These are phyloP conservation scores for Lutraria lutraria DNA, from an alignment of 2,888 invertebrate genomes.

Conservation along the genomic window DNA sequence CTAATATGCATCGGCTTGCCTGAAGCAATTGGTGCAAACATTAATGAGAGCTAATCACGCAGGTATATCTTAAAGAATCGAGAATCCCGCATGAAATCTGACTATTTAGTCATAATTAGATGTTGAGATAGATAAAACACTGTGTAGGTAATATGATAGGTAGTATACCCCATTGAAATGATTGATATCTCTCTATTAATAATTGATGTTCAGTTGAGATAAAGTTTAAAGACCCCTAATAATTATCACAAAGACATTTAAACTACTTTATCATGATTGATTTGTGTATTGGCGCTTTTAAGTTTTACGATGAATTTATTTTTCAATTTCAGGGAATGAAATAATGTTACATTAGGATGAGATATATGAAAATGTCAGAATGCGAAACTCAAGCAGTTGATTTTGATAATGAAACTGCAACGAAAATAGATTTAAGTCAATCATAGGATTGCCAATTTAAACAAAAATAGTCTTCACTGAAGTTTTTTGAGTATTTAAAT, in stretches of 20 bases:
- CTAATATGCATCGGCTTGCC: constrained; percentile 45
- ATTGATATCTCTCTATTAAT: constrained; percentile 51
- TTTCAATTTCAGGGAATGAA: constrained; percentile 17
- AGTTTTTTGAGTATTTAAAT: not conserved
- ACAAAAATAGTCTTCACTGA: not conserved
- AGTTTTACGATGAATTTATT: constrained; percentile 15
- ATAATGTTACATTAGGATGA: not conserved
- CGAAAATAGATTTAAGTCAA: not conserved
- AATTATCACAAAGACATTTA: constrained; percentile 37
- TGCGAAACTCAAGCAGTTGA: constrained; percentile 1
- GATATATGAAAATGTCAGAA: constrained; percentile 23
- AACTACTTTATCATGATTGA: constrained; percentile 32
- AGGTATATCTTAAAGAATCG: constrained; percentile 42
- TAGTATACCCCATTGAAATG: constrained; percentile 30
- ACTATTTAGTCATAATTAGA: constrained; percentile 66
- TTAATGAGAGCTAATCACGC: constrained; percentile 58
- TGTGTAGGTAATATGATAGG: constrained; percentile 53
- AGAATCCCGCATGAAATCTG: constrained; percentile 41
- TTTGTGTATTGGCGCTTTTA: constrained; percentile 23
- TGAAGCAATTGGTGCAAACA: constrained; percentile 44
- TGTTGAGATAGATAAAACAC: constrained; percentile 47
- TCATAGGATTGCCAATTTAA: constrained; percentile 10
- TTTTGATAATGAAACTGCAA: not conserved
- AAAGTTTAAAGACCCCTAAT: constrained; percentile 50
- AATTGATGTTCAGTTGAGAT: constrained; percentile 51